A percentile compares a stretch with the other conserved stretches of the same genome.
Evolutionary conservation across 2,888 invertebrate species (phyloP).

Genomic region (Diabrotica balteata): DNA sequence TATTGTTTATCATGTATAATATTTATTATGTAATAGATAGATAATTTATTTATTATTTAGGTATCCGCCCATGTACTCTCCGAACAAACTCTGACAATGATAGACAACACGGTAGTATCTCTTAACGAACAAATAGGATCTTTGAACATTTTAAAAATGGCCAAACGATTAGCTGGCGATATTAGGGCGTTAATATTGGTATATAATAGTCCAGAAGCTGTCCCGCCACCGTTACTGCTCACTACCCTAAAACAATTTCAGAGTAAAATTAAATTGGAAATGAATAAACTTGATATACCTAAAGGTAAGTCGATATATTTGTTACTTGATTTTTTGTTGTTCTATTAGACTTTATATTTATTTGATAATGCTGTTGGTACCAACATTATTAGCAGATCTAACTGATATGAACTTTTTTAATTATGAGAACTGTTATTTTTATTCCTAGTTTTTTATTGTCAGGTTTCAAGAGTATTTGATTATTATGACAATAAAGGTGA

Average conservation of each 20-base stretch:
- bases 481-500: too few relatives aligned
- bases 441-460: too few relatives aligned
- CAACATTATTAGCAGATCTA: too few relatives aligned
- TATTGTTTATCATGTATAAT: neutral
- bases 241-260: slow-evolving; percentile 54
- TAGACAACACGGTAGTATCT: slow-evolving; percentile 69
- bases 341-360: too few relatives aligned
- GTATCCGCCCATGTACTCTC: slow-evolving; percentile 68
- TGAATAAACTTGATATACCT: slow-evolving; percentile 47
- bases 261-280: slow-evolving; percentile 51
- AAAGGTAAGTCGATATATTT: slow-evolving; percentile 41
- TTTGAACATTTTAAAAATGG: slow-evolving; percentile 62
- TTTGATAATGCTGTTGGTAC: too few relatives aligned
- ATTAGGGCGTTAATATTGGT: slow-evolving; percentile 67
- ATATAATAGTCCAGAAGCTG: slow-evolving; percentile 61
- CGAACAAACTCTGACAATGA: slow-evolving; percentile 67
- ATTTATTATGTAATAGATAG: neutral
- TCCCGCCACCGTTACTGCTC: slow-evolving; percentile 52
- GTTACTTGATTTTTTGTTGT: too few relatives aligned
- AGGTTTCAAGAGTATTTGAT: too few relatives aligned
- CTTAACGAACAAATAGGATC: slow-evolving; percentile 64
- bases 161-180: slow-evolving; percentile 65
- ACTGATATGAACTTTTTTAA: too few relatives aligned
- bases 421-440: too few relatives aligned
- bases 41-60: slow-evolving; percentile 49